These are phyloP conservation scores for Euproctis similis DNA, from an alignment of 2,888 invertebrate genomes.

Conservation along the genomic window DNA sequence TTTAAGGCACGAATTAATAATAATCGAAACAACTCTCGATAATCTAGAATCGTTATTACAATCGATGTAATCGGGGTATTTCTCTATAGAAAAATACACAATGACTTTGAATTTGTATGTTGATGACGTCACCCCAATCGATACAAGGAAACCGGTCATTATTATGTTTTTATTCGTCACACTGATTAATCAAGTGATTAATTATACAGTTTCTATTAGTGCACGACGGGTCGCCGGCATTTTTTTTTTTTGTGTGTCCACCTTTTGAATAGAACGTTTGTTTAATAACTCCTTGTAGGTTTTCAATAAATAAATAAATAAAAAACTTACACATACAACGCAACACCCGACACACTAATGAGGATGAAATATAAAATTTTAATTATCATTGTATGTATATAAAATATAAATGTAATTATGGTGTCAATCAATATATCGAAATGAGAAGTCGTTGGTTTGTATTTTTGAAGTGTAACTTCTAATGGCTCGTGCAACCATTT, in stretches of 20 bases:
- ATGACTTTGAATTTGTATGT: slow-evolving; percentile 64
- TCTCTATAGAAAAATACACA: slow-evolving; percentile 38
- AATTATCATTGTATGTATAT: too few species aligned
- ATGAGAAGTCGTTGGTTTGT: too few species aligned
- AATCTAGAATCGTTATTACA: slow-evolving; percentile 24
- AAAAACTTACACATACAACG: slow-evolving; percentile 20
- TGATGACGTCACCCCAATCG: slow-evolving; percentile 71
- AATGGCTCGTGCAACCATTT: too few species aligned
- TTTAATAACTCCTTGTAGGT: slow-evolving; percentile 24
- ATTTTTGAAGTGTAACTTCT: too few species aligned
- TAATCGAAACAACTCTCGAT: slow-evolving; percentile 10
- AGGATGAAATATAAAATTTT: slow-evolving; percentile 12
- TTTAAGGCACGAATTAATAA: too few species aligned
- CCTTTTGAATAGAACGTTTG: slow-evolving; percentile 31
- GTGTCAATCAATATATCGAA: slow-evolving; percentile 1
- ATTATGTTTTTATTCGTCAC: slow-evolving; percentile 74
- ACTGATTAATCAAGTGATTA: slow-evolving; percentile 75
- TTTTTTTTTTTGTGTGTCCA: slow-evolving; percentile 48
- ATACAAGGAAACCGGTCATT: slow-evolving; percentile 73
- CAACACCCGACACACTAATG: slow-evolving; percentile 15
- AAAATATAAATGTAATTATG: slow-evolving; percentile 6
- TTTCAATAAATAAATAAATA: slow-evolving; percentile 28
- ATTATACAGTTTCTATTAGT: slow-evolving; percentile 68
- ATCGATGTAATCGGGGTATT: slow-evolving; percentile 44
- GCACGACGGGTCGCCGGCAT: slow-evolving; percentile 43